Evolutionary conservation across 2,113 vertebrate species (phyloP).

Genomic region (Pandion haliaetus): DNA sequence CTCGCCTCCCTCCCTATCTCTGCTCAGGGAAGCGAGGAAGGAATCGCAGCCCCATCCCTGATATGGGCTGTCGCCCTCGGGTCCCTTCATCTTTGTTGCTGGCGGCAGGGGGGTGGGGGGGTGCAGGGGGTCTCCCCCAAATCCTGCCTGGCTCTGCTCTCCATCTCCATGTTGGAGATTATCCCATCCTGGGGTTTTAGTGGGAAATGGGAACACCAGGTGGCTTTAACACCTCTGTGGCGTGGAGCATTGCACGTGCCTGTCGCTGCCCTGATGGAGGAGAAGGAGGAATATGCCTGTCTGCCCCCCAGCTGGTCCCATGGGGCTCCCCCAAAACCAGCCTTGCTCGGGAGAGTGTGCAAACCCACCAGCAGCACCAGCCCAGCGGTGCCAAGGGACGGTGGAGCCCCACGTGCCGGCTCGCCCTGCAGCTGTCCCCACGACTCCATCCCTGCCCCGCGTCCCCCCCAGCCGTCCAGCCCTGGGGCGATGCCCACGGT

Average conservation of each 20-base stretch:
- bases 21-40: slow-evolving; percentile 50
- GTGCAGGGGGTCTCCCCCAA: background rate
- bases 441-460: accelerated
- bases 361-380: accelerated
- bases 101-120: background rate
- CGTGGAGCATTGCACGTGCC: background rate
- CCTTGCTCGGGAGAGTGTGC: background rate
- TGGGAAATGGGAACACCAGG: background rate
- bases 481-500: background rate
- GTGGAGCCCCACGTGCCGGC: accelerated
- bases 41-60: slow-evolving; percentile 54
- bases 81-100: background rate
- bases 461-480: background rate
- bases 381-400: accelerated
- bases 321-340: background rate
- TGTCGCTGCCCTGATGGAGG: background rate
- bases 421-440: accelerated
- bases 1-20: slow-evolving; percentile 51
- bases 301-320: background rate
- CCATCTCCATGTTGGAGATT: background rate
- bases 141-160: background rate
- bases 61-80: slow-evolving; percentile 1
- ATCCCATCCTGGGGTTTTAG: background rate
- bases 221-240: background rate
- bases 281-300: background rate